These are phyloP conservation scores for Phalera bucephala DNA, from an alignment of 2,888 invertebrate genomes.

Conservation along the genomic window DNA sequence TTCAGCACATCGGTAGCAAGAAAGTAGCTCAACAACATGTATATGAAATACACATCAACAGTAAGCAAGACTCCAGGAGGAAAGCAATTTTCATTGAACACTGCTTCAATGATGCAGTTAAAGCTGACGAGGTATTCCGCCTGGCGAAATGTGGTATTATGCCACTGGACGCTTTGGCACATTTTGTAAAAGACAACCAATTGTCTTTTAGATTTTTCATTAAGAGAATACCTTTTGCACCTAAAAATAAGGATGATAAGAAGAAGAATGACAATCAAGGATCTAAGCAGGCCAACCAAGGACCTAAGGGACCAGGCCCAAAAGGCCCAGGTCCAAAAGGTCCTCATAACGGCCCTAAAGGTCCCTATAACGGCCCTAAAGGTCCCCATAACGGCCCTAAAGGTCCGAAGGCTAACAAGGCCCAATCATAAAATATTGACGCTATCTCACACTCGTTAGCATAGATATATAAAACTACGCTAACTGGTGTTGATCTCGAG, in stretches of 20 bases:
- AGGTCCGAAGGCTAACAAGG: conserved; percentile 1
- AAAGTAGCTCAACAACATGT: conserved; percentile 57
- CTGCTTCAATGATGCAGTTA: conserved; percentile 63
- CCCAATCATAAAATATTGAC: background rate
- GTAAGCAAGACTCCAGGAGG: conserved; percentile 55
- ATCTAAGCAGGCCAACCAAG: conserved; percentile 28
- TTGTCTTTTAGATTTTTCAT: conserved; percentile 59
- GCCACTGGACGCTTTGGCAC: conserved; percentile 50
- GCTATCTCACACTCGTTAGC: background rate
- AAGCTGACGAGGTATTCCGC: conserved; percentile 63
- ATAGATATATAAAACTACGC: too few species aligned
- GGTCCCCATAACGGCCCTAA: background rate
- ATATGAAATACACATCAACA: conserved; percentile 64
- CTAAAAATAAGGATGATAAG: conserved; percentile 33
- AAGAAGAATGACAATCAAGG: conserved; percentile 33
- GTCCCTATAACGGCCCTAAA: conserved; percentile 3
- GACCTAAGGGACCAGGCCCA: conserved; percentile 32
- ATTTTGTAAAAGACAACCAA: conserved; percentile 58
- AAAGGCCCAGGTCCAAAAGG: conserved; percentile 32
- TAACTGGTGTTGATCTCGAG: background rate
- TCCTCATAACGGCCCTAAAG: conserved; percentile 2
- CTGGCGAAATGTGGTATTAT: conserved; percentile 60
- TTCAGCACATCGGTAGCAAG: conserved; percentile 67
- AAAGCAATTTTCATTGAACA: conserved; percentile 62
- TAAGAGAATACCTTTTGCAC: conserved; percentile 41